phyloP scores from a whole-genome alignment of 2,888 invertebrate genomes.

The Pheosia tremula region DNA sequence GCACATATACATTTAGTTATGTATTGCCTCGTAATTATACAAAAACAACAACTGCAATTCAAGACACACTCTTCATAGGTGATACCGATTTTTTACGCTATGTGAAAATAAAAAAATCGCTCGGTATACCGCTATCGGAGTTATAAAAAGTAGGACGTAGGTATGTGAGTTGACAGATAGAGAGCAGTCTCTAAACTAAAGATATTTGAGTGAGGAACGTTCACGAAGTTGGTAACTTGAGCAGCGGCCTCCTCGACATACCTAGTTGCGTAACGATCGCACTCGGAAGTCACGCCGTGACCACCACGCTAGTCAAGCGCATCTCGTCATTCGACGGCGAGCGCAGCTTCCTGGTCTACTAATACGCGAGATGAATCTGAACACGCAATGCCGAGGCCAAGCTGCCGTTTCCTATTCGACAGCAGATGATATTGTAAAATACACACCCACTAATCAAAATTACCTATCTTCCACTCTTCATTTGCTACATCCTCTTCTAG shows the following conservation, averaged over 20 bases:
- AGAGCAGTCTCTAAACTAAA: not conserved
- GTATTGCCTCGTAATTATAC: not conserved
- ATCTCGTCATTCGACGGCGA: not conserved
- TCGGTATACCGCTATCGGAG: too few species aligned
- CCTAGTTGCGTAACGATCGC: not conserved
- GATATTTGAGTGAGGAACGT: not conserved
- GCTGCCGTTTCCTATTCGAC: not conserved
- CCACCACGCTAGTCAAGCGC: not conserved
- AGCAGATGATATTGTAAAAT: not conserved
- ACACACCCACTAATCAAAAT: too few species aligned
- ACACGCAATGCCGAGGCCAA: not conserved
- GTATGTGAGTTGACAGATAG: not conserved
- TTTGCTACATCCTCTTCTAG: too few species aligned
- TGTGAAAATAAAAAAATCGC: too few species aligned
- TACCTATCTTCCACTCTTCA: too few species aligned
- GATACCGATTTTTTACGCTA: too few species aligned
- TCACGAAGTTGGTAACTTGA: not conserved
- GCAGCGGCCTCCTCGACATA: not conserved
- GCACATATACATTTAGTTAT: not conserved
- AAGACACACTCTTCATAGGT: too few species aligned
- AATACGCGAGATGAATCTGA: not conserved
- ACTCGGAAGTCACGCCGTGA: not conserved
- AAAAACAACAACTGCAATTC: not conserved
- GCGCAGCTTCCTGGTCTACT: slow-evolving; percentile 1
- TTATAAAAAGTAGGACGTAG: too few species aligned